Evolutionary conservation across 2,797 vertebrate species (phyloP), one percentile per base, ranked within the genome.

Genomic region (Sphenodon punctatus): DNA sequence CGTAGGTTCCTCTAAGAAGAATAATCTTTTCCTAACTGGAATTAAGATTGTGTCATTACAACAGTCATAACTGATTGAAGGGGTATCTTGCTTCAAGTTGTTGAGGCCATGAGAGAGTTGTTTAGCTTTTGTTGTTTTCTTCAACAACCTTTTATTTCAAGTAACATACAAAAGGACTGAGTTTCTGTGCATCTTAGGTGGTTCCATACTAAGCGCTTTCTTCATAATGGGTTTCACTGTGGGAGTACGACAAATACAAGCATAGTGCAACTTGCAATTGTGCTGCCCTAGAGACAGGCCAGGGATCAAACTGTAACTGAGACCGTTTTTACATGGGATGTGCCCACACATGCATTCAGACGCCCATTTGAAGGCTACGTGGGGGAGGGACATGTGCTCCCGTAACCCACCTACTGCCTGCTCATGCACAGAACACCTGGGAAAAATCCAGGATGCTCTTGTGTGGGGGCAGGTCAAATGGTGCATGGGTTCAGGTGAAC

Each of bases 111-210:
- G 69, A 34, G n/a, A 63, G 27, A 58, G 65, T 3, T 8, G 66
- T 25, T 66, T 65, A 1, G 6, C 39, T 67, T 53, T 2, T 27
- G 14, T 32, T 39, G 46, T 23, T 53, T 70, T 7, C 38, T 78
- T 78, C 56, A 20, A 36, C 16, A 32, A 41, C 10, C 3, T 46
- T 55, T 78, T 41, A 64, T 32, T 81, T 55, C 19, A 65, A 16
- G 0, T 1, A 67, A 45, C 8, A 3, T 0, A 0, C 61, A 9
- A 49, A 53, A 3, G 34, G 39, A 56, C 77, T 3, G 2, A 4
- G 15, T 3, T 67, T 5, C 20, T 23, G 22, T 32, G 10, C 68
- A 61, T 7, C 3, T n/a, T 48, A 27, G 22, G 49, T 67, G 20
- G 17, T 46, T 60, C 61, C 16, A 39, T 20, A 59, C 76, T 38